Percentiles rank a stretch among this genome's conserved stretches.
These are phyloP conservation scores for Troides oblongomaculatus DNA, from an alignment of 2,888 invertebrate genomes.

Conservation along the genomic window DNA sequence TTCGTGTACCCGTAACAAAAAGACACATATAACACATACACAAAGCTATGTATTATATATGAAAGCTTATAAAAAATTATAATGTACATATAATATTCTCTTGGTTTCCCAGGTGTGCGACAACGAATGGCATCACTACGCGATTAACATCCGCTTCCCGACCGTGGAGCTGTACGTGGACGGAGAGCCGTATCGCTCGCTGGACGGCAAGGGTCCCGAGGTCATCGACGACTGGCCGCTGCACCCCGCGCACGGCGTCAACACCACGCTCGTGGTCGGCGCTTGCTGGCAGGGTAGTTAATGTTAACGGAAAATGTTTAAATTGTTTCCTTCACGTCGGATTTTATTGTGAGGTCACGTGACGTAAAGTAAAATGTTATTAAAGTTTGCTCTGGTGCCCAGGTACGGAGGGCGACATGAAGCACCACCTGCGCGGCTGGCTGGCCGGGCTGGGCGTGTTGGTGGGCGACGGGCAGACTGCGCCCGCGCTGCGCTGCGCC, in stretches of 20 bases:
- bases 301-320: neutral
- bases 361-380: too few relatives aligned
- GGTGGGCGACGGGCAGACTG: conserved; percentile 86
- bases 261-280: conserved; percentile 95
- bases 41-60: too few relatives aligned
- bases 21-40: too few relatives aligned
- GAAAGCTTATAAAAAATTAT: too few relatives aligned
- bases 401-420: conserved; percentile 94
- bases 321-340: neutral
- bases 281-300: conserved; percentile 97
- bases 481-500: conserved; percentile 86
- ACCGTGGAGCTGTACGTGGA: conserved; percentile 94
- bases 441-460: conserved; percentile 91
- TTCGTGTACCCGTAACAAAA: too few relatives aligned
- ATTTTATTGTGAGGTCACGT: neutral
- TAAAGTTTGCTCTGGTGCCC: conserved; percentile 22
- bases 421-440: conserved; percentile 94
- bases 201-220: conserved; percentile 88
- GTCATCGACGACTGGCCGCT: conserved; percentile 99
- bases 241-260: conserved; percentile 95
- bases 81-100: too few relatives aligned
- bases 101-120: conserved; percentile 87
- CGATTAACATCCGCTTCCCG: conserved; percentile 95
- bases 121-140: conserved; percentile 99
- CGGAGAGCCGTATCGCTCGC: conserved; percentile 83